Base-by-base conservation (phyloP, 2,113 vertebrate species). In the Rousettus leschenaultii region DNA sequence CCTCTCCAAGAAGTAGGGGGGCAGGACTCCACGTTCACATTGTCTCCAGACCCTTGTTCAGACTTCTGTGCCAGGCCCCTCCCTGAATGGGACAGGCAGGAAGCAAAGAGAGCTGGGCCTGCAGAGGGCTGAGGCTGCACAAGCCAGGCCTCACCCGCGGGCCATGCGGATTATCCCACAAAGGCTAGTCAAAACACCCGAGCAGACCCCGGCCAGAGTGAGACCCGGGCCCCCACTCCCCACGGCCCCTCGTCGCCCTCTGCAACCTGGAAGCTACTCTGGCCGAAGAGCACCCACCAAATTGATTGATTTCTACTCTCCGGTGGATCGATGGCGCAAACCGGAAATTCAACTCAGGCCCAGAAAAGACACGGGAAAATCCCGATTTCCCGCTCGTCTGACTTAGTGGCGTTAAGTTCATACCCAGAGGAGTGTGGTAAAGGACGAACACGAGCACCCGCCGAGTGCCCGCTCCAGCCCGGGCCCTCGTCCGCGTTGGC, bases 401-500 rank as follows among this genome's bases (percentile, higher is more conserved):
- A 40, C 7, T n/a, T 3, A 7, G 77, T 48, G 22, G 16, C 15
- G 21, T 30, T 30, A 33, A 73, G 65, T 8, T 48, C 33, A 11
- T 14, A 43, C 24, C 48, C 22, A 24, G 21, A 6, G 48, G 71
- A 55, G 21, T 0, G 57, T 63, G 66, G 15, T 18, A 21, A 57
- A 53, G 86, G 6, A 51, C 45, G 18, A 15, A 33, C 53, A 26
- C 8, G 43, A 24, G 24, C 7, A 16, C 19, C 4, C 0, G 0
- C 0, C 0, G 7, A 13, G 2, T 0, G 1, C 3, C 28, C 5
- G 0, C 51, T 51, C 1, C 10, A 0, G 22, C n/a, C n/a, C 43
- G 30, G 40, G 7, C 19, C 0, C 19, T 21, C 51, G 19, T 75
- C 22, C 5, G 1, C 26, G 7, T 48, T 38, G 12, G 1, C 3